These are phyloP conservation scores for Pholis gunnellus DNA, from an alignment of 2,113 vertebrate genomes.

Conservation along the genomic window DNA sequence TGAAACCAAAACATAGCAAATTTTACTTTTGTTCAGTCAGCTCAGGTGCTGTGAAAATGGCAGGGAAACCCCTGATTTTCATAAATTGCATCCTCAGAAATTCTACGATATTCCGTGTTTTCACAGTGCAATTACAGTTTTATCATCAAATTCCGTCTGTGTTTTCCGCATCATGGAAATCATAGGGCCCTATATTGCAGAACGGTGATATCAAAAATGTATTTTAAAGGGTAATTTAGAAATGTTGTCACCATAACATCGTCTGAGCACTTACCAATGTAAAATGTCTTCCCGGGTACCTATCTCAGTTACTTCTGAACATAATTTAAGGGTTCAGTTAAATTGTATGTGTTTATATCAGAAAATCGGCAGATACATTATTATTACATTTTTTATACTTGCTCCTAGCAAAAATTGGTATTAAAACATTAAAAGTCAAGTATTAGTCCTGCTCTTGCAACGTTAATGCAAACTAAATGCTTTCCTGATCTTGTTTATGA, in stretches of 20 bases:
- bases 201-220: background rate
- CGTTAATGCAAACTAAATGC: conserved; percentile 3
- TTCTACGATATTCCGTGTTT: too few relatives aligned
- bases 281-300: background rate
- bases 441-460: background rate
- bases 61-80: background rate
- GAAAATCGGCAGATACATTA: background rate
- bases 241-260: background rate
- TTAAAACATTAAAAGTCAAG: background rate
- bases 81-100: background rate
- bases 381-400: background rate
- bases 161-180: background rate
- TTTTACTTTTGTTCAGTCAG: too few relatives aligned
- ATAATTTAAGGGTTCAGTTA: background rate
- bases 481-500: background rate
- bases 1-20: too few relatives aligned
- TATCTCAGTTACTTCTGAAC: background rate
- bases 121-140: background rate
- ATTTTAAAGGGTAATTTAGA: background rate
- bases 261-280: background rate
- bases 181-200: background rate
- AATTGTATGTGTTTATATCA: background rate
- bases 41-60: background rate
- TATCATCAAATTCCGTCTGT: background rate
- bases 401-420: background rate